Evolutionary conservation across 2,888 invertebrate species (phyloP), one percentile per base, ranked within the genome.

Genomic region (Polietes domitor): DNA sequence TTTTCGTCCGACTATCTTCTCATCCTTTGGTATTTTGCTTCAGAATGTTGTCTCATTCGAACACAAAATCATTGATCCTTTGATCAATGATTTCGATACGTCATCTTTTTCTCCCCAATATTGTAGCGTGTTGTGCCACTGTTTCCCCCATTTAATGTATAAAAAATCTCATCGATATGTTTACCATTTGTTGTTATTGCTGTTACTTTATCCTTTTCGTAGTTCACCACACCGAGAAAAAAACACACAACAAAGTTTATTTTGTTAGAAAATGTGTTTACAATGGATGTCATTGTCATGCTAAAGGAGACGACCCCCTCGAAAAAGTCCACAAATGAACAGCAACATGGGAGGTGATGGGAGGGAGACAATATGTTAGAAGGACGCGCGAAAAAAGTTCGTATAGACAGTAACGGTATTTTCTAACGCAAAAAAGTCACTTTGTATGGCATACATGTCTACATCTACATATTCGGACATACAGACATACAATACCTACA

Each of bases 201-300:
- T 32, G 37, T 53, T 43, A 81, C 81, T 73, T 79, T 81, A 61
- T 79, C 17, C 76, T 61, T 68, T 24, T 68, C 19, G 74, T 63
- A 74, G 77, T 80, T 7, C n/a, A 65, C 21, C 37, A 65, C 17
- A 65, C 70, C 75, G 78, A 70, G 78, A 72, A 61, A 58, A 55
- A 41, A 77, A 79, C 65, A 76, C 65, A 32, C 58, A 28, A 32
- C 10, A 72, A 78, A 80, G 24, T 78, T 82, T 79, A 76, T 81
- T 82, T 73, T 70, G 79, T 74, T 73, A 61, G 76, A 74, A 84
- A 86, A 84, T 86, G 71, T 80, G 76, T 87, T 87, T 85, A 87
- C 85, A 86, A 86, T 86, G 79, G 78, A 83, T 80, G 83, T 84
- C 80, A 75, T 82, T 82, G 83, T 81, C 80, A 76, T 77, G 71